Percentiles rank a stretch among this genome's conserved stretches.
These are phyloP conservation scores for Bubalus kerabau DNA, from an alignment of 2,113 vertebrate genomes.

Conservation along the genomic window DNA sequence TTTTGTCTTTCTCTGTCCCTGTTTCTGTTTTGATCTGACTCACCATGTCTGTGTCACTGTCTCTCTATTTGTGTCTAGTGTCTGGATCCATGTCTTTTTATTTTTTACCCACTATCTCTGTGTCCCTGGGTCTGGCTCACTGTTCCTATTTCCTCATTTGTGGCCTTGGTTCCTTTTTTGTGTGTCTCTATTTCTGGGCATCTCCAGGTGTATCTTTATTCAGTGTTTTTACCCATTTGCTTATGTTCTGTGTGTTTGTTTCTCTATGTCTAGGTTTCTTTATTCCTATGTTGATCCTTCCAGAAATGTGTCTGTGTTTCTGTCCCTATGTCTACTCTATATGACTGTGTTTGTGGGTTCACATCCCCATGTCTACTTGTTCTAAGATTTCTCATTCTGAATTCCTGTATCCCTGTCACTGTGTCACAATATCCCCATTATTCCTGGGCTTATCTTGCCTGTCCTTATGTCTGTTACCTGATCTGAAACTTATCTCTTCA, in stretches of 20 bases:
- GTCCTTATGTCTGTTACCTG: not conserved
- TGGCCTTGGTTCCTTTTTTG: not conserved
- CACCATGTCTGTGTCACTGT: not conserved
- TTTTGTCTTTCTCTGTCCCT: not conserved
- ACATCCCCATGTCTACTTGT: not conserved
- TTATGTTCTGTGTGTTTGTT: not conserved
- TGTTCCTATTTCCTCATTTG: not conserved
- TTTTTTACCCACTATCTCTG: not conserved
- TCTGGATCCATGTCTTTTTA: not conserved
- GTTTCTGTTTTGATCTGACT: slow-evolving; percentile 26
- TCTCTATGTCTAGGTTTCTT: not conserved
- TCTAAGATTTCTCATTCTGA: not conserved
- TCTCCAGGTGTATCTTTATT: not conserved
- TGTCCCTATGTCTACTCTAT: not conserved
- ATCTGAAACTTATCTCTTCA: not conserved
- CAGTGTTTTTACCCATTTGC: not conserved
- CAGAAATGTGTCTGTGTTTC: not conserved
- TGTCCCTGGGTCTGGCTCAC: not conserved
- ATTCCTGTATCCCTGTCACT: not conserved
- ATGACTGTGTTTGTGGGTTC: not conserved
- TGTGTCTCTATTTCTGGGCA: not conserved
- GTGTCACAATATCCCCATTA: not conserved
- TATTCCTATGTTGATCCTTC: not conserved
- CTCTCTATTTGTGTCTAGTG: not conserved
- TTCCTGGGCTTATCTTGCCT: not conserved